Conservation (phyloP, 2,888 invertebrate genomes). For the Gari tellinella region DNA sequence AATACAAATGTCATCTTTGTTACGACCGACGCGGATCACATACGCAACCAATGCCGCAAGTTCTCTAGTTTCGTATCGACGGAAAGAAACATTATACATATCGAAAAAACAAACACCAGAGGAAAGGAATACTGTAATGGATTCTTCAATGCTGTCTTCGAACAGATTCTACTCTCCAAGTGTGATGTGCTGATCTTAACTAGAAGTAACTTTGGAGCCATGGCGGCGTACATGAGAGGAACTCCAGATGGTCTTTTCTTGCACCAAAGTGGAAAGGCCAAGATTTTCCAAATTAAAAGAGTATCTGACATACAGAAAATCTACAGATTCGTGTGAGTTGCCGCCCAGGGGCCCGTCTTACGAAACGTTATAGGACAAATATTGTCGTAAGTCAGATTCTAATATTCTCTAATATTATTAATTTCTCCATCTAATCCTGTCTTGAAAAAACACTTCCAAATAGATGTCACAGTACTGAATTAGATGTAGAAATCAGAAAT, state of each 20-base stretch:
- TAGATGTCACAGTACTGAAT: no score
- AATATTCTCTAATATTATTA: no score
- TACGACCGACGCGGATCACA: constrained; percentile 37
- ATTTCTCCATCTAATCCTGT: no score
- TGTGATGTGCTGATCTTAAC: constrained; percentile 42
- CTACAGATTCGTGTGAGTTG: constrained; percentile 18
- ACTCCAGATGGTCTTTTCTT: constrained; percentile 15
- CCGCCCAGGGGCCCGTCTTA: no score
- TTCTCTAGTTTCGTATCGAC: constrained; percentile 7
- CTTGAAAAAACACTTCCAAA: no score
- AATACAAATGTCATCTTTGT: constrained; percentile 25
- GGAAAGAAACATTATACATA: constrained; percentile 28
- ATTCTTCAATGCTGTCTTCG: constrained; percentile 27
- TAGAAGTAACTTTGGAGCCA: constrained; percentile 40
- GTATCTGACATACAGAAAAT: constrained; percentile 18
- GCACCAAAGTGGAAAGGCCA: constrained; percentile 3
- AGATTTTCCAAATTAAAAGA: background rate
- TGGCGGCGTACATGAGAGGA: constrained; percentile 34
- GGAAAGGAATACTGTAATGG: constrained; percentile 14
- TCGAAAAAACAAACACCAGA: constrained; percentile 13
- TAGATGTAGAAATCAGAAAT: no score
- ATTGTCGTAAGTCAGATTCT: no score
- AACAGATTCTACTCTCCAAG: constrained; percentile 27
- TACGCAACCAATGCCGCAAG: background rate
- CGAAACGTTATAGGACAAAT: no score